Evolutionary conservation across 2,797 vertebrate genomes (phyloP).

Genomic region (Eidolon dupreanum): DNA sequence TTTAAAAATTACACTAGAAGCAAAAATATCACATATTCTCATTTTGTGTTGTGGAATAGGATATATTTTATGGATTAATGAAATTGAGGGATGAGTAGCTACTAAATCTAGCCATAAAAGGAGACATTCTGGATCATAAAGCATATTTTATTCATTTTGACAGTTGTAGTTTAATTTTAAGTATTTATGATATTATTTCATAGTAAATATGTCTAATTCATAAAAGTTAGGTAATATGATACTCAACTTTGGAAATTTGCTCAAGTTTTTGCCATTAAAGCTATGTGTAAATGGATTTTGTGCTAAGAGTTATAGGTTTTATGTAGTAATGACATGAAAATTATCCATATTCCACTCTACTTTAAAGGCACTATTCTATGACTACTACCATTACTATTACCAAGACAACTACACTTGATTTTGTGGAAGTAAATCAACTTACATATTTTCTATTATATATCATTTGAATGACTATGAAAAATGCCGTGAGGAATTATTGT

Average conservation of each 20-base stretch:
- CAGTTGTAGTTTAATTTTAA: conserved; percentile 58
- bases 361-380: not conserved
- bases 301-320: conserved; percentile 39
- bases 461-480: conserved; percentile 47
- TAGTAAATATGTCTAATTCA: conserved; percentile 64
- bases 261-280: conserved; percentile 51
- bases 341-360: not conserved
- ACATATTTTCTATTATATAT: not conserved
- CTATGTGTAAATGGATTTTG: not conserved
- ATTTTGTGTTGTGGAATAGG: conserved; percentile 41
- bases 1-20: conserved; percentile 22
- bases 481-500: not conserved
- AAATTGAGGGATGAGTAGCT: conserved; percentile 55
- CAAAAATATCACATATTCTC: conserved; percentile 11
- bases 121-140: conserved; percentile 43
- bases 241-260: conserved; percentile 41
- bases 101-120: conserved; percentile 56
- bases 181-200: conserved; percentile 64
- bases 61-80: conserved; percentile 61
- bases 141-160: conserved; percentile 44
- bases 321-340: conserved; percentile 46
- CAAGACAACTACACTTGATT: not conserved
- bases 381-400: not conserved
- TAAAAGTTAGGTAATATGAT: conserved; percentile 48
- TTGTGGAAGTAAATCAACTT: conserved; percentile 28